Conservation (phyloP, 2,888 invertebrate species). For the Homarus gammarus region DNA sequence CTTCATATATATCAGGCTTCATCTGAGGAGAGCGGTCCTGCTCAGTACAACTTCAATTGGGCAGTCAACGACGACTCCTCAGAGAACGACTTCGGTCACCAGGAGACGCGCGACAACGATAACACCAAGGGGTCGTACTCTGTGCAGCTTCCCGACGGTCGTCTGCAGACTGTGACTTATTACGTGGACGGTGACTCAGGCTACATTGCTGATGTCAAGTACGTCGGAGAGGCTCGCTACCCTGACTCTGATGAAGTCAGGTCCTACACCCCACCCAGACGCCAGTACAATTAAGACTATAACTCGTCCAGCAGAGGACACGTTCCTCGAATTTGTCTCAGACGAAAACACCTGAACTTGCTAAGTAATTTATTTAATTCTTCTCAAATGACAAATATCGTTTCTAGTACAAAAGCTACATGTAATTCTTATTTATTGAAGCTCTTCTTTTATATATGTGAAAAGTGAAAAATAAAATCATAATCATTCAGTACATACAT, state of each 20-base stretch:
- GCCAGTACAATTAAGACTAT: neutral
- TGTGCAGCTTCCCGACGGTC: constrained; percentile 60
- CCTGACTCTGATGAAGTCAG: constrained; percentile 24
- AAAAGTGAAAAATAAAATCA: too few relatives aligned
- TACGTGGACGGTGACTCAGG: constrained; percentile 44
- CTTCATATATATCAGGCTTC: neutral
- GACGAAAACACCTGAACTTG: too few relatives aligned
- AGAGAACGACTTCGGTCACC: constrained; percentile 52
- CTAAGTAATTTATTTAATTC: too few relatives aligned
- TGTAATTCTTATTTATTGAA: too few relatives aligned
- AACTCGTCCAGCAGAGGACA: too few relatives aligned
- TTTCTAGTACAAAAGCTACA: too few relatives aligned
- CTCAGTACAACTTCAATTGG: constrained; percentile 54
- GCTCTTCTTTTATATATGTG: too few relatives aligned
- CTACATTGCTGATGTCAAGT: constrained; percentile 44
- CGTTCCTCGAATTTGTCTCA: too few relatives aligned
- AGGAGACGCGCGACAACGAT: constrained; percentile 55
- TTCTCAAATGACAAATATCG: too few relatives aligned
- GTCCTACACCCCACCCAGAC: constrained; percentile 2
- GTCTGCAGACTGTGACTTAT: constrained; percentile 40
- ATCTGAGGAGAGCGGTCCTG: constrained; percentile 2
- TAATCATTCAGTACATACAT: too few relatives aligned
- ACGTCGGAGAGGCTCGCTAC: constrained; percentile 67
- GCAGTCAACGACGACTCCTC: constrained; percentile 29
- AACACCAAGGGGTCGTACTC: constrained; percentile 55